Evolutionary conservation across 2,113 vertebrate species (phyloP), one percentile per base, ranked within the genome.

Genomic region (Astatoreochromis straeleni): DNA sequence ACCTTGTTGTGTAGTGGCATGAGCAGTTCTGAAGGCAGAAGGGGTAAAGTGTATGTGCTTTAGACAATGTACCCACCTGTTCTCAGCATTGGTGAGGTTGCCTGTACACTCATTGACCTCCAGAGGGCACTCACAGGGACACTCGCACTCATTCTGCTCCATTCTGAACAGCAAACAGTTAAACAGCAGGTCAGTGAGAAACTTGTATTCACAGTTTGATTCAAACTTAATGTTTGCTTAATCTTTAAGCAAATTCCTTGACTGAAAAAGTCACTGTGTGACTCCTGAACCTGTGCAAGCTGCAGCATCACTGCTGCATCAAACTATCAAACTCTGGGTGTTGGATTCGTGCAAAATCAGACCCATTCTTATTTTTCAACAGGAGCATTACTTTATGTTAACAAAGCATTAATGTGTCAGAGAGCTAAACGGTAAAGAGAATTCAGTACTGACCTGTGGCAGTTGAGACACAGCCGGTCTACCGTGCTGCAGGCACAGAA

Each of bases 401-500:
- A 19, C 19, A 78, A 40, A 14, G 21, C 54, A 33, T 38, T 4
- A 7, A 53, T 19, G 54, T 9, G 29, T 9, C 19, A 57, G 53
- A 38, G 5, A 79, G 40, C 10, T 16, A 79, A 81, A 31, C 5
- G 5, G 14, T 55, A 6, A 55, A 26, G 9, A 24, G 17, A 9
- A 5, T 33, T 45, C 6, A 1, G 19, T 6, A 16, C 6, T 90
- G 88, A 99, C 99, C 99, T 97, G 97, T 99, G 99, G 95, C 99
- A 99, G 96, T 99, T 99, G 91, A 99, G 98, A 88, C 99, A 99
- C 82, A 99, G 98, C 2, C 98, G 97, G 95, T 99, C 99, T 63
- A 99, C 99, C 73, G 99, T 99, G 91, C 99, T 99, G 91, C 99
- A 99, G 55, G 98, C 98, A 3, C 99, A 99, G 96, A 99, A 99